A percentile compares a stretch with the other conserved stretches of the same genome.
Evolutionary conservation across 2,113 vertebrate genomes (phyloP).

Genomic region (Oceanodroma tethys): DNA sequence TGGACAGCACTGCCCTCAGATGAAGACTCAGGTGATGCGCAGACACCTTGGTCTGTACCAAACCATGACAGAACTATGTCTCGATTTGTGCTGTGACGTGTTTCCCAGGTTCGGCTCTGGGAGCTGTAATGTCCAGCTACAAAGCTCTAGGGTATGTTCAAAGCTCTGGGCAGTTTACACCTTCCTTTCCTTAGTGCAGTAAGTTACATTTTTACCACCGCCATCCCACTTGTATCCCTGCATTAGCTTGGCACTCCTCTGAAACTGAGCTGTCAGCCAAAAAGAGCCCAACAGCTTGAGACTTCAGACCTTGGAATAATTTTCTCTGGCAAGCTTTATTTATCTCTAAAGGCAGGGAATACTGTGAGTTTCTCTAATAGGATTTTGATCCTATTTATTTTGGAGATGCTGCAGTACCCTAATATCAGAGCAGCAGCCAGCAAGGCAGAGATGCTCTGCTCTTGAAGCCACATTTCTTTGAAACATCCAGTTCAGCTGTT

Average conservation of each 20-base stretch:
- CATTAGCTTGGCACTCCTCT: background rate
- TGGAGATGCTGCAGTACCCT: background rate
- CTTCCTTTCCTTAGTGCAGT: background rate
- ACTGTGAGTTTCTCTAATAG: background rate
- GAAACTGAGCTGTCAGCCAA: background rate
- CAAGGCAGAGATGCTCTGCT: background rate
- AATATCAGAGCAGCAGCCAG: background rate
- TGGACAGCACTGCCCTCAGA: background rate
- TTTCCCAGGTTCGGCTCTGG: background rate
- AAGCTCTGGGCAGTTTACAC: background rate
- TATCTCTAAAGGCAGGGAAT: background rate
- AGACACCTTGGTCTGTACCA: background rate
- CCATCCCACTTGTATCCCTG: background rate
- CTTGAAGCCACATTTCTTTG: background rate
- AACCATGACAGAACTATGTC: fast-evolving
- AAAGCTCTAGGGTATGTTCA: background rate
- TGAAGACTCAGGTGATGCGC: background rate
- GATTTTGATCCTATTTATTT: background rate
- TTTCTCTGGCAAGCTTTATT: background rate
- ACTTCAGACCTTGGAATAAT: background rate
- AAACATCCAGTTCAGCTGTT: background rate
- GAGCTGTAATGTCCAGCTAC: background rate
- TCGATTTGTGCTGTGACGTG: fast-evolving
- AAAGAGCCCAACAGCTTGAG: background rate
- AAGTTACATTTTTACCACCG: background rate